Evolutionary conservation across 2,888 invertebrate genomes (phyloP).

Genomic region (Mythimna vitellina): DNA sequence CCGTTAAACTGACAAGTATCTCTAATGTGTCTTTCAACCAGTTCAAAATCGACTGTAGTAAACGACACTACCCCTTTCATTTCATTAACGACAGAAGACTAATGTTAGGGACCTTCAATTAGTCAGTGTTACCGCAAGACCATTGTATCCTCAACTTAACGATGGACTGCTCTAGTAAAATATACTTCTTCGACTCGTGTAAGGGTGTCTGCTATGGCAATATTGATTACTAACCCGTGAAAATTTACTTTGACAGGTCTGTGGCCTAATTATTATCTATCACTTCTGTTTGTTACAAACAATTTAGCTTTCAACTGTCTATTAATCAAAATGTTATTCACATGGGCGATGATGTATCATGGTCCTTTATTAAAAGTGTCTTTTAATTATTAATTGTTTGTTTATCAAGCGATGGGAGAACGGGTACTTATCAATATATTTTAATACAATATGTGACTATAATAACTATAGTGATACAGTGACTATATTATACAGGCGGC

Average conservation of each 20-base stretch:
- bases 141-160: slow-evolving; percentile 51
- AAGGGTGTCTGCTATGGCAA: not conserved
- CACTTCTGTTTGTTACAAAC: not conserved
- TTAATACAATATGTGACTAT: no score
- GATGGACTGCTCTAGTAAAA: slow-evolving; percentile 46
- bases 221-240: slow-evolving; percentile 15
- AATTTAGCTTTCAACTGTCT: not conserved
- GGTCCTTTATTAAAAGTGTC: no score
- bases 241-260: not conserved
- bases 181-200: slow-evolving; percentile 25
- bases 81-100: slow-evolving; percentile 57
- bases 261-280: not conserved
- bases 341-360: no score
- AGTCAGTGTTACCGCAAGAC: slow-evolving; percentile 58
- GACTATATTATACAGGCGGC: no score
- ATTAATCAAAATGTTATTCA: not conserved
- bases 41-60: slow-evolving; percentile 45
- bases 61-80: slow-evolving; percentile 62
- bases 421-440: no score
- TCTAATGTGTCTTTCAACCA: slow-evolving; percentile 17
- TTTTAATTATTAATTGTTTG: no score
- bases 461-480: no score
- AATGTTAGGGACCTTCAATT: slow-evolving; percentile 59
- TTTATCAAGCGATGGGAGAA: no score
- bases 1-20: slow-evolving; percentile 5